Conservation (phyloP, 2,888 invertebrate genomes). For the Uropetala carovei region DNA sequence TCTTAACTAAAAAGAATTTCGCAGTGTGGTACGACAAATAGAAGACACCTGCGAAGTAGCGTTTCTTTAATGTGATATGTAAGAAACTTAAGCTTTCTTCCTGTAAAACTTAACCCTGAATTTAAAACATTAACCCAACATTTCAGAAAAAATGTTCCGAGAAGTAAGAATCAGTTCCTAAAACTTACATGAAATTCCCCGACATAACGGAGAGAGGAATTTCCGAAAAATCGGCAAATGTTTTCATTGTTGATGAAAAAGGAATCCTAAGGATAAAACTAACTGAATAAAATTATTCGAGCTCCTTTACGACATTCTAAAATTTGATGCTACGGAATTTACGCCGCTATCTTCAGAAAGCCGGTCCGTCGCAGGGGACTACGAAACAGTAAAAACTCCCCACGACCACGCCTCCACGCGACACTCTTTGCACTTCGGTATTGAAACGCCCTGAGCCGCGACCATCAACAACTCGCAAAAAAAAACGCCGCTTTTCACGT, state of each 20-base stretch:
- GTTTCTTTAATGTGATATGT: not conserved
- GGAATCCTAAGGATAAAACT: not conserved
- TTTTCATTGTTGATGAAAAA: too few species aligned
- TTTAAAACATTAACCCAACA: too few species aligned
- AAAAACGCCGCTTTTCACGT: slow-evolving; percentile 1
- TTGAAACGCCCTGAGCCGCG: not conserved
- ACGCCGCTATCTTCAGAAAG: not conserved
- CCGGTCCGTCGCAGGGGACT: too few species aligned
- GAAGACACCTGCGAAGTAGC: not conserved
- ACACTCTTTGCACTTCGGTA: not conserved
- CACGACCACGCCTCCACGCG: too few species aligned
- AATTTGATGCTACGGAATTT: not conserved
- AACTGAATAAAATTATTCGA: not conserved
- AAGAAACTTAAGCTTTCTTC: too few species aligned
- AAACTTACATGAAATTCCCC: too few species aligned
- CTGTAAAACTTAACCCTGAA: too few species aligned
- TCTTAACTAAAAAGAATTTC: not conserved
- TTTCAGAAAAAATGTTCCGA: too few species aligned
- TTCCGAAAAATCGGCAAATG: not conserved
- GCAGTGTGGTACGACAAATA: not conserved
- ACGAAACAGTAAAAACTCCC: too few species aligned
- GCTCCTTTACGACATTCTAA: not conserved
- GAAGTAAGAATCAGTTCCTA: too few species aligned
- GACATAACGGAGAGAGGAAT: too few species aligned
- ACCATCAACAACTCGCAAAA: slow-evolving; percentile 5